phyloP scores from a whole-genome alignment of 2,797 vertebrate genomes.

The Micromesistius poutassou region DNA sequence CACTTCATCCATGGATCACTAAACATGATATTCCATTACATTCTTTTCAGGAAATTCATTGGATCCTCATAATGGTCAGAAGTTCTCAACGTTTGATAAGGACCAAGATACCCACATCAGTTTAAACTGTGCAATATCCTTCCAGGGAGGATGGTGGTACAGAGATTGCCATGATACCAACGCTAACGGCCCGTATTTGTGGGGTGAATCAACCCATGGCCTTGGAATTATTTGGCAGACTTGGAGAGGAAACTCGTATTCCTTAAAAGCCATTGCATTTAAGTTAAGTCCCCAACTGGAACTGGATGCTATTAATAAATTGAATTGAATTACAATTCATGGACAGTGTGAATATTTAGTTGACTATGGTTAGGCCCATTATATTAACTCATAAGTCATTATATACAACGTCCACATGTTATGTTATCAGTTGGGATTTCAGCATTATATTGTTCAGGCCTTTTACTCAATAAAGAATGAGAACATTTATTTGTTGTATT shows the following conservation, averaged over 20 bases:
- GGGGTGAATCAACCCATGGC: conserved; percentile 26
- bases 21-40: no score
- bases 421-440: no score
- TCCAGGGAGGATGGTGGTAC: conserved; percentile 43
- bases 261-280: conserved; percentile 39
- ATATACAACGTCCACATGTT: no score
- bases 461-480: not conserved
- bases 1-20: no score
- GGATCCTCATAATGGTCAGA: conserved; percentile 21
- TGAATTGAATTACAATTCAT: no score
- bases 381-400: no score
- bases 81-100: conserved; percentile 46
- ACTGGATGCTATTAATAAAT: no score
- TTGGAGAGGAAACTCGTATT: conserved; percentile 39
- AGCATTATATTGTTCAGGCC: no score
- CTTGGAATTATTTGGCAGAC: conserved; percentile 39
- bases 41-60: conserved; percentile 27
- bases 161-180: conserved; percentile 29
- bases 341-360: no score
- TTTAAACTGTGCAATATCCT: conserved; percentile 31
- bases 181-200: conserved; percentile 32
- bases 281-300: conserved; percentile 22
- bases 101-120: conserved; percentile 23
- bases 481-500: not conserved
- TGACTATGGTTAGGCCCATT: no score